Evolutionary conservation across 2,113 vertebrate species (phyloP).

Genomic region (Ahaetulla prasina): DNA sequence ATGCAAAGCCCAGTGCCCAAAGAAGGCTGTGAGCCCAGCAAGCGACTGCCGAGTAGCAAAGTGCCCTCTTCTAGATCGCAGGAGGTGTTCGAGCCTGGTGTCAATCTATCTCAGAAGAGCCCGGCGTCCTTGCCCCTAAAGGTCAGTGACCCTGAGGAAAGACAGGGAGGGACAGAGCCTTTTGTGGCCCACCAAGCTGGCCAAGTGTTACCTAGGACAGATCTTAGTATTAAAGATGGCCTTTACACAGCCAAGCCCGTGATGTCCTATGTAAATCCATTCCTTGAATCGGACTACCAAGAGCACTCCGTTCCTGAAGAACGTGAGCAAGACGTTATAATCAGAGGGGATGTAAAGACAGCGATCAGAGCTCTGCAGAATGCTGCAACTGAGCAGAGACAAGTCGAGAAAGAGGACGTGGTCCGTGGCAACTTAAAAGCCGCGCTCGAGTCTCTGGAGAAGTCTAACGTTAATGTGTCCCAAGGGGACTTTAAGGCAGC

Average conservation of each 20-base stretch:
- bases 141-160: slow-evolving; percentile 86
- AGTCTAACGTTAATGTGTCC: slow-evolving; percentile 83
- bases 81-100: slow-evolving; percentile 59
- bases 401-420: slow-evolving; percentile 81
- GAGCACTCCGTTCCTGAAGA: slow-evolving; percentile 73
- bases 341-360: slow-evolving; percentile 74
- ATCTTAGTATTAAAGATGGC: slow-evolving; percentile 68
- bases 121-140: slow-evolving; percentile 73
- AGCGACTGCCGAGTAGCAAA: slow-evolving; percentile 30
- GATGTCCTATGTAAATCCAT: slow-evolving; percentile 66
- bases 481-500: slow-evolving; percentile 77
- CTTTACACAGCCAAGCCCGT: slow-evolving; percentile 64
- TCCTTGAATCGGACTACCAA: slow-evolving; percentile 71
- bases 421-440: slow-evolving; percentile 82
- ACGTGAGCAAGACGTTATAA: slow-evolving; percentile 66
- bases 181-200: slow-evolving; percentile 63
- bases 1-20: slow-evolving; percentile 9
- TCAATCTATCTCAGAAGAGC: slow-evolving; percentile 61
- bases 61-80: slow-evolving; percentile 45
- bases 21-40: slow-evolving; percentile 38
- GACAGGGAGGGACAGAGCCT: slow-evolving; percentile 61
- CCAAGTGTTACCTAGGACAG: slow-evolving; percentile 61
- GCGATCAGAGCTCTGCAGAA: slow-evolving; percentile 66
- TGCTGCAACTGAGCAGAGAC: slow-evolving; percentile 63
- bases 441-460: slow-evolving; percentile 81